A percentile compares a stretch with the other conserved stretches of the same genome.
These are phyloP conservation scores for Galemys pyrenaicus DNA, from an alignment of 2,113 vertebrate genomes.

Conservation along the genomic window DNA sequence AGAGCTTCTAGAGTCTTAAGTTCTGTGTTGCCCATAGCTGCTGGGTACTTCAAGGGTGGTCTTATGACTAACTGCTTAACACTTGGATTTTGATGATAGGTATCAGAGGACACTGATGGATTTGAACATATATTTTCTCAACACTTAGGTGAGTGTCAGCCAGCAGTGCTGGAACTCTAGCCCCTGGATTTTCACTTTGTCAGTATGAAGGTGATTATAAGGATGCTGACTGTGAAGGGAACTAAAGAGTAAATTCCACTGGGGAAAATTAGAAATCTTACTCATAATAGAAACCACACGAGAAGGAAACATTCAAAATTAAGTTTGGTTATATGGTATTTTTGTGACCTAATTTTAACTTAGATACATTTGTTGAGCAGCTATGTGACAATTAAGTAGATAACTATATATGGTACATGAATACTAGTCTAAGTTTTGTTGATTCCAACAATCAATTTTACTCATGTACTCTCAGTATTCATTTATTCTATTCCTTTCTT, in stretches of 20 bases:
- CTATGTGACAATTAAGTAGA: background rate
- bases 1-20: background rate
- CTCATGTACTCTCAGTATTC: background rate
- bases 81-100: background rate
- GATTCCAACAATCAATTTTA: background rate
- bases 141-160: background rate
- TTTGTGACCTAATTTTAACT: conserved; percentile 6
- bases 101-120: background rate
- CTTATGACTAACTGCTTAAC: background rate
- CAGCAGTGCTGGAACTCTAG: background rate
- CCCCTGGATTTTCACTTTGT: background rate
- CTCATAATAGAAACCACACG: background rate
- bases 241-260: background rate
- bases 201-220: background rate
- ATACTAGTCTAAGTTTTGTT: background rate
- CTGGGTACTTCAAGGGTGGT: background rate
- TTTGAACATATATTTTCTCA: background rate
- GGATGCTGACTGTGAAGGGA: background rate
- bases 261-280: background rate
- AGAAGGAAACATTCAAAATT: background rate
- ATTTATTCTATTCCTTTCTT: background rate
- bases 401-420: background rate
- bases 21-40: background rate
- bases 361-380: background rate
- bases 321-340: background rate